These are phyloP conservation scores for Papilio helenus DNA, from an alignment of 1,140 invertebrate species.

Conservation along the genomic window DNA sequence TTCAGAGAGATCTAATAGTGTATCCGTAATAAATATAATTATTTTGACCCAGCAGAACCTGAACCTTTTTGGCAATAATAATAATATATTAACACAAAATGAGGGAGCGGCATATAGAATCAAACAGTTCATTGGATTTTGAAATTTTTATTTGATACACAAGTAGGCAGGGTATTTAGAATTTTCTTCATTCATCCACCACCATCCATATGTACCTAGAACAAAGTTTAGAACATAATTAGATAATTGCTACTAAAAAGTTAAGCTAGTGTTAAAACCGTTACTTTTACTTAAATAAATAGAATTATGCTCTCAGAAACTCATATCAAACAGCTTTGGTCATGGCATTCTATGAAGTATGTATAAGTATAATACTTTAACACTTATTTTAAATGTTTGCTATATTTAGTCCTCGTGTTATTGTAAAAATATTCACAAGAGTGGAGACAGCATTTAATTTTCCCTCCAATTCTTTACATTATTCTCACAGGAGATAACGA, in stretches of 20 bases:
- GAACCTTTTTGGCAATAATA: too few relatives aligned
- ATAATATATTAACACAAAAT: background rate
- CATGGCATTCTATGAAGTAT: too few relatives aligned
- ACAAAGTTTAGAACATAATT: constrained; percentile 43
- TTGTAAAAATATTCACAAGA: constrained; percentile 54
- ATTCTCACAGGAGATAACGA: constrained; percentile 62
- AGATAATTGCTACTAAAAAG: too few relatives aligned
- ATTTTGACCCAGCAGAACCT: too few relatives aligned
- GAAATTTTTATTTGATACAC: constrained; percentile 54
- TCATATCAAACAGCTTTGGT: background rate
- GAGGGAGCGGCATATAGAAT: background rate
- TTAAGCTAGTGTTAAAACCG: too few relatives aligned
- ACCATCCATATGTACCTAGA: constrained; percentile 56
- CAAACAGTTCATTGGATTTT: constrained; percentile 16
- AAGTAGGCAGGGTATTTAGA: constrained; percentile 45
- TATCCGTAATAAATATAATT: too few relatives aligned
- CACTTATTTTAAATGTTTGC: constrained; percentile 36
- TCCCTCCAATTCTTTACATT: constrained; percentile 74
- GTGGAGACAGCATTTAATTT: constrained; percentile 68
- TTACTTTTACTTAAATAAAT: too few relatives aligned
- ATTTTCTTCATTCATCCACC: constrained; percentile 41
- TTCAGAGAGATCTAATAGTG: too few relatives aligned
- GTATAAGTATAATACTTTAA: too few relatives aligned
- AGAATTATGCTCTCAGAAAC: too few relatives aligned
- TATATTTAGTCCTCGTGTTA: constrained; percentile 60